phyloP scores from a whole-genome alignment of 2,113 vertebrate genomes.

The Chinchilla lanigera region DNA sequence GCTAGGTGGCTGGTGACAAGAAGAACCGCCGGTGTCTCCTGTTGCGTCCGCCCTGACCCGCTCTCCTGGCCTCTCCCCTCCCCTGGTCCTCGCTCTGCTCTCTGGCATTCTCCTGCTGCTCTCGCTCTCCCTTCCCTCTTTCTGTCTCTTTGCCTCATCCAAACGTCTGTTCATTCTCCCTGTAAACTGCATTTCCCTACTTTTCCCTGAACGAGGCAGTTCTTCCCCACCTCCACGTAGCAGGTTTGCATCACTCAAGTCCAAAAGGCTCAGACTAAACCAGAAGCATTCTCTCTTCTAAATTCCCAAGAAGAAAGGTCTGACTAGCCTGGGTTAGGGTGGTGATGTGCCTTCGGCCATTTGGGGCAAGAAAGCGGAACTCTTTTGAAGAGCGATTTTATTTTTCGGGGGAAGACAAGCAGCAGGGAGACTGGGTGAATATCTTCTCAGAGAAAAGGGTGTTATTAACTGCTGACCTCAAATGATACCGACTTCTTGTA shows the following conservation, averaged over 20 bases:
- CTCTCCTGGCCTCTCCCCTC: not conserved
- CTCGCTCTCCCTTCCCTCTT: not conserved
- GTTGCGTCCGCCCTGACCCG: not conserved
- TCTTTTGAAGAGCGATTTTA: not conserved
- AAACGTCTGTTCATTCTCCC: not conserved
- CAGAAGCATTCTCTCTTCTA: not conserved
- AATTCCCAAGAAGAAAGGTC: not conserved
- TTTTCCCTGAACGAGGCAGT: not conserved
- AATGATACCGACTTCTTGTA: not conserved
- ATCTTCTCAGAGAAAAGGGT: not conserved
- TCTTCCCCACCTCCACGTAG: not conserved
- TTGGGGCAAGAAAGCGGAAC: rapidly evolving
- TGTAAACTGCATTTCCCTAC: not conserved
- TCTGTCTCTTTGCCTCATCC: not conserved
- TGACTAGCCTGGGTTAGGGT: not conserved
- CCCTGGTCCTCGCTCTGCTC: not conserved
- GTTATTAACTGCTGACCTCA: not conserved
- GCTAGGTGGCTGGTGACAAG: not conserved
- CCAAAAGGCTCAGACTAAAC: not conserved
- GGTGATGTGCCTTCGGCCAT: not conserved
- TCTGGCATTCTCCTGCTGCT: no score
- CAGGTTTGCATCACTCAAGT: not conserved
- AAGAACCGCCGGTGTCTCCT: not conserved
- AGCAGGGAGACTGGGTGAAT: not conserved
- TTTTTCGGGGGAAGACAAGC: not conserved